Conservation (phyloP, 1,140 invertebrate genomes). For the Drosophila kohkoa region DNA sequence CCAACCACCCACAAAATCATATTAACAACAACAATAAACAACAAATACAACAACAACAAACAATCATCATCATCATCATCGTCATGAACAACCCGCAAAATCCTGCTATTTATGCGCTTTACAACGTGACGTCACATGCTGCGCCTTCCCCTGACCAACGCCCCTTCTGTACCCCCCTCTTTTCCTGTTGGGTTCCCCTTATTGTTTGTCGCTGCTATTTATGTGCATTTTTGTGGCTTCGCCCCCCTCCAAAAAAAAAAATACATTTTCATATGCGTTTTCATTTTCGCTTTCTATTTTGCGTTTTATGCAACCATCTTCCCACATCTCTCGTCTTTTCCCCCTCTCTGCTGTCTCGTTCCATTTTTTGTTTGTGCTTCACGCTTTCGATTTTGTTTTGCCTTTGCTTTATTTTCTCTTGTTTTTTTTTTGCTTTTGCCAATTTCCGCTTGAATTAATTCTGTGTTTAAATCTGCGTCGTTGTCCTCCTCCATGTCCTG, state of each 20-base stretch:
- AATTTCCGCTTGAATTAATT: conserved; percentile 83
- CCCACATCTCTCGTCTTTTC: background rate
- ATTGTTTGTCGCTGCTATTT: conserved; percentile 56
- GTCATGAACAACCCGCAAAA: conserved; percentile 69
- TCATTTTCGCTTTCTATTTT: conserved; percentile 67
- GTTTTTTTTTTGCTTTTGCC: conserved; percentile 50
- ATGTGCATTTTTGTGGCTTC: conserved; percentile 80
- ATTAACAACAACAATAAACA: conserved; percentile 60
- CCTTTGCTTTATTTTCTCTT: conserved; percentile 32
- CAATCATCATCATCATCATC: conserved; percentile 61
- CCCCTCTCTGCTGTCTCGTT: background rate
- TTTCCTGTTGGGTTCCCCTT: too few species aligned
- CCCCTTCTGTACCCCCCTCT: conserved; percentile 2
- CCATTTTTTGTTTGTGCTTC: conserved; percentile 74
- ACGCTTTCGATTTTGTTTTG: conserved; percentile 78
- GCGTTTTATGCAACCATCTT: conserved; percentile 24
- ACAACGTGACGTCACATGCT: conserved; percentile 68
- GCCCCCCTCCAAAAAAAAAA: conserved; percentile 9
- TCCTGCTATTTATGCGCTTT: conserved; percentile 79
- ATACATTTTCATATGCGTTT: conserved; percentile 54
- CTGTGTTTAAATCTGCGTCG: conserved; percentile 77
- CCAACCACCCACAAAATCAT: conserved; percentile 54
- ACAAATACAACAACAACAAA: conserved; percentile 46
- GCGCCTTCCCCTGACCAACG: conserved; percentile 13
- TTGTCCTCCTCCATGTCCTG: conserved; percentile 23